Evolutionary conservation across 2,113 vertebrate genomes (phyloP).

Genomic region (Melanocharis versteri): DNA sequence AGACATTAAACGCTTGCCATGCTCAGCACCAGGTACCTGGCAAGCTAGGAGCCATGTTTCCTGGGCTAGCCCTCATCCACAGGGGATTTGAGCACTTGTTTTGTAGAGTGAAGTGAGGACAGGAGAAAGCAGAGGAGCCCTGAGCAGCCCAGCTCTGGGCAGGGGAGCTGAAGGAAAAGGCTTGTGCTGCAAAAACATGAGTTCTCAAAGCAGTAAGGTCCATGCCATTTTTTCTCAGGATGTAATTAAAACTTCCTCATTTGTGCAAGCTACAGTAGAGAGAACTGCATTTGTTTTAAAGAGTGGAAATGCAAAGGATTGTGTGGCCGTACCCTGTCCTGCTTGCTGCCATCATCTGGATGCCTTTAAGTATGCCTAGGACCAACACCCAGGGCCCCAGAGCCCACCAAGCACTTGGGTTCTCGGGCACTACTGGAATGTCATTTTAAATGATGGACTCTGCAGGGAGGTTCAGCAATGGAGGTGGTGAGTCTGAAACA

Average conservation of each 20-base stretch:
- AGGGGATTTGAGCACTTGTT: not conserved
- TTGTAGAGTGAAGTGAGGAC: not conserved
- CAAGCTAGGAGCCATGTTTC: not conserved
- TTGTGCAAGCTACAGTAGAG: not conserved
- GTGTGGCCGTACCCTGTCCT: not conserved
- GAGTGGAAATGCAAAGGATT: not conserved
- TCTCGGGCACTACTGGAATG: not conserved
- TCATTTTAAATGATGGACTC: not conserved
- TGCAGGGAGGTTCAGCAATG: not conserved
- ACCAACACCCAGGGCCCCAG: fast-evolving
- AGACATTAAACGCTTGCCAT: fast-evolving
- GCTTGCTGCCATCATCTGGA: not conserved
- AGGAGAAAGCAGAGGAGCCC: not conserved
- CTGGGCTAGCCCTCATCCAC: fast-evolving
- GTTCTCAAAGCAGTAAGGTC: not conserved
- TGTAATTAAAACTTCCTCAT: not conserved
- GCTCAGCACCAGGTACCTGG: not conserved
- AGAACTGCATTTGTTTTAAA: not conserved
- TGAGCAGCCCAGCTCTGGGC: not conserved
- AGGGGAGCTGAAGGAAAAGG: not conserved
- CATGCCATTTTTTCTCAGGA: not conserved
- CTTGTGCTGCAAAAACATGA: not conserved
- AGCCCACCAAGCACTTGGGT: not conserved
- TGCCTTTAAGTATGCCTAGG: no score
- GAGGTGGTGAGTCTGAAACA: not conserved